Percentiles rank a stretch among this genome's conserved stretches.
Conservation (phyloP, 2,797 vertebrate species). For the Microtus californicus region DNA sequence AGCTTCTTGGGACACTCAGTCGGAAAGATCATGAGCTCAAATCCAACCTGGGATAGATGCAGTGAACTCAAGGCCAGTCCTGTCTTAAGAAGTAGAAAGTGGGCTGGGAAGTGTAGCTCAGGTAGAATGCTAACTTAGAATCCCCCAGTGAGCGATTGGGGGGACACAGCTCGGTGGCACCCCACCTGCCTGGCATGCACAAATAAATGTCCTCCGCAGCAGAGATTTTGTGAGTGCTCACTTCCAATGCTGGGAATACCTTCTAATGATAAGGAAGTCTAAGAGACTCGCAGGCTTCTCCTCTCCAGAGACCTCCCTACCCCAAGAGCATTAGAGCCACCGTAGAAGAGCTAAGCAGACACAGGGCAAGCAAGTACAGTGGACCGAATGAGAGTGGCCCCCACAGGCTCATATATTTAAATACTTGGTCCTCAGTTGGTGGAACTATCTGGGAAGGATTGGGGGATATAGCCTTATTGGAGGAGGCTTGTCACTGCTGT, state of each 20-base stretch:
- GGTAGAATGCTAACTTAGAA: not conserved
- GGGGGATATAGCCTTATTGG: not conserved
- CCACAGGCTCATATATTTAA: not conserved
- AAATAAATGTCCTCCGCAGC: not conserved
- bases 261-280: not conserved
- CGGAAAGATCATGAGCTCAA: not conserved
- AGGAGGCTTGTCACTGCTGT: not conserved
- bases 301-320: not conserved
- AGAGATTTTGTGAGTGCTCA: not conserved
- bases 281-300: not conserved
- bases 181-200: not conserved
- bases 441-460: not conserved
- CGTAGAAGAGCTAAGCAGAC: not conserved
- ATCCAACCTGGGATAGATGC: too few relatives aligned
- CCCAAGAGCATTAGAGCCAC: not conserved
- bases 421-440: not conserved
- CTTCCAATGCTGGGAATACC: not conserved
- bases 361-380: not conserved
- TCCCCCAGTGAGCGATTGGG: not conserved
- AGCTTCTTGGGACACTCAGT: not conserved
- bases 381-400: not conserved
- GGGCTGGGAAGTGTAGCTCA: not conserved
- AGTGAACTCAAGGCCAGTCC: not conserved
- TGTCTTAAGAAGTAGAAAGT: not conserved
- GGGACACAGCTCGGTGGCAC: not conserved